phyloP scores from a whole-genome alignment of 2,113 vertebrate species.

The Muntiacus reevesi region DNA sequence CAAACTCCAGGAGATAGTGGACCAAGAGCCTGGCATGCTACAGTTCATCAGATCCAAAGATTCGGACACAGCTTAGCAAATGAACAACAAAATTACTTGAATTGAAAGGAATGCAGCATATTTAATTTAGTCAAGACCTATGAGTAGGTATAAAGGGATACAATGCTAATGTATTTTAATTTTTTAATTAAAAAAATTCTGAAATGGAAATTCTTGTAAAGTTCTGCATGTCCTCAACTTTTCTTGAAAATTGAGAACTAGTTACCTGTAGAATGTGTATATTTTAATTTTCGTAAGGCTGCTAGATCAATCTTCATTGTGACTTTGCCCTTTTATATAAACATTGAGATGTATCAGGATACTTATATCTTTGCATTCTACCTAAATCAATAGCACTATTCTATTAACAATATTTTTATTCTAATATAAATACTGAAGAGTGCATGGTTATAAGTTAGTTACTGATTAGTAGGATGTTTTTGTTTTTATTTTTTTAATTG shows the following conservation, averaged over 20 bases:
- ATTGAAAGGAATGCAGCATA: background rate
- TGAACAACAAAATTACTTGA: background rate
- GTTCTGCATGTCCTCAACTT: background rate
- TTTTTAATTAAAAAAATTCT: background rate
- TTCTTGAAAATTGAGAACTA: background rate
- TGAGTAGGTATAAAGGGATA: background rate
- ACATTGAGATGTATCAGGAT: background rate
- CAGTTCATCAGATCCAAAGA: background rate
- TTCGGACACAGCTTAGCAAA: fast-evolving
- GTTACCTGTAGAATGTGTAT: background rate
- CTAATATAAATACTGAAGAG: background rate
- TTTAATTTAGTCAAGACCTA: background rate
- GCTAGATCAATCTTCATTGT: background rate
- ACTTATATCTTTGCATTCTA: background rate
- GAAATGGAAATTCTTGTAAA: background rate
- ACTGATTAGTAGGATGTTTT: background rate
- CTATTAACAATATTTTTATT: background rate
- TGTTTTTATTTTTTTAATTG: background rate
- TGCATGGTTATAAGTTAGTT: background rate
- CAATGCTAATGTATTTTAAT: background rate
- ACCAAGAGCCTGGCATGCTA: background rate
- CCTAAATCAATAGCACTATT: background rate
- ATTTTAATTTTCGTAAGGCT: background rate
- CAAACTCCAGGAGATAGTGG: background rate
- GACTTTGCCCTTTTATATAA: background rate